These are phyloP conservation scores for Notamacropus eugenii DNA, from an alignment of 2,797 vertebrate genomes.

Conservation along the genomic window DNA sequence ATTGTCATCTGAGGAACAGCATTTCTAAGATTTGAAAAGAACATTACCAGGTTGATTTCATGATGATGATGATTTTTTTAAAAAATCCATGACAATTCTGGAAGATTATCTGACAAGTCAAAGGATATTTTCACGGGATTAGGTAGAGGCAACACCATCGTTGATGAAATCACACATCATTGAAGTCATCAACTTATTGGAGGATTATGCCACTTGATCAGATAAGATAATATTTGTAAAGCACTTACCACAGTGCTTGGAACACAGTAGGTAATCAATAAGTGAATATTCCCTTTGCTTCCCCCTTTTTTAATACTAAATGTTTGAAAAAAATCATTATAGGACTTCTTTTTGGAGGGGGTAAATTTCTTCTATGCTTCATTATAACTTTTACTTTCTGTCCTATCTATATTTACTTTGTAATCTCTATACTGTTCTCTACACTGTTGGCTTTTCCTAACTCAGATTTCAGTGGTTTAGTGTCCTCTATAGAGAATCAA, in stretches of 20 bases:
- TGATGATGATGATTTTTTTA: not conserved
- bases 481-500: not conserved
- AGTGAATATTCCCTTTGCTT: not conserved
- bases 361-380: not conserved
- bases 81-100: not conserved
- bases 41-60: not conserved
- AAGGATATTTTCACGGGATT: not conserved
- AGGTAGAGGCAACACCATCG: not conserved
- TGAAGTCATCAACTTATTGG: not conserved
- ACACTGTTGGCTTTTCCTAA: not conserved
- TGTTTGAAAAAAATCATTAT: not conserved
- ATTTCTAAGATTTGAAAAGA: not conserved
- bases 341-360: not conserved
- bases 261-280: not conserved
- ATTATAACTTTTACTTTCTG: not conserved
- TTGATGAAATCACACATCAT: not conserved
- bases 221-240: not conserved
- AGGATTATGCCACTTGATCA: not conserved
- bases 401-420: not conserved
- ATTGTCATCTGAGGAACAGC: not conserved
- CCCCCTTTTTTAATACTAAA: not conserved
- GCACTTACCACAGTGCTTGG: not conserved
- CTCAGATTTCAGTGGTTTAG: not conserved
- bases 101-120: not conserved
- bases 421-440: not conserved